Evolutionary conservation across 2,113 vertebrate genomes (phyloP).

Genomic region (Antigone vipio): DNA sequence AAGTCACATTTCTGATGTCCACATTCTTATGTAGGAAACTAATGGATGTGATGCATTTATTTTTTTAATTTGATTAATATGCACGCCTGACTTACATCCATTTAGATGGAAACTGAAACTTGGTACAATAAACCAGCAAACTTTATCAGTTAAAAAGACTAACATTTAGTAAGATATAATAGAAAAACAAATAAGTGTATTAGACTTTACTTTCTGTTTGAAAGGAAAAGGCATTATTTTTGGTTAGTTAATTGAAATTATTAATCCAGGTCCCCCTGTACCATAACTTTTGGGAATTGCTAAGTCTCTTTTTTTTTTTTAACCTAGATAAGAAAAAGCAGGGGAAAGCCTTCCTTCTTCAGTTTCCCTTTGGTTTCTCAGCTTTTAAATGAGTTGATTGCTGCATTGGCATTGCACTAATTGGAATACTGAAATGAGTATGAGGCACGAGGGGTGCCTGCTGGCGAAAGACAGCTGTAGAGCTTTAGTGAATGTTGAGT

Average conservation of each 20-base stretch:
- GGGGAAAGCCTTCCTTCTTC: not conserved
- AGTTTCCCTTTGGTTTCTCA: not conserved
- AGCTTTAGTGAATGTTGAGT: not conserved
- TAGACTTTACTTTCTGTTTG: not conserved
- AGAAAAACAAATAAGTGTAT: not conserved
- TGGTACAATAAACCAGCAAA: not conserved
- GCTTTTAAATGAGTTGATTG: not conserved
- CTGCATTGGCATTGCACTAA: not conserved
- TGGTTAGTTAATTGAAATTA: not conserved
- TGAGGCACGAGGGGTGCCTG: accelerated
- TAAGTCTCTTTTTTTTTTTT: not conserved
- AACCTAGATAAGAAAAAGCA: not conserved
- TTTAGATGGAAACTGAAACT: not conserved
- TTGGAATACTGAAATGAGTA: not conserved
- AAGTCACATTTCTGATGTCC: not conserved
- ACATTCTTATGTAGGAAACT: not conserved
- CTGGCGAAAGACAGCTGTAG: not conserved
- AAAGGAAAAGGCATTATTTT: not conserved
- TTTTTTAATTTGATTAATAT: not conserved
- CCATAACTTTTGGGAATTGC: not conserved
- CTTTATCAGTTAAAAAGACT: not conserved
- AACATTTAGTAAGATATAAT: not conserved
- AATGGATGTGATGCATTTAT: not conserved
- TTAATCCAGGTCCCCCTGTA: not conserved
- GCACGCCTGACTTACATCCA: not conserved